phyloP scores from a whole-genome alignment of 2,113 vertebrate species.

The Pogona vitticeps region DNA sequence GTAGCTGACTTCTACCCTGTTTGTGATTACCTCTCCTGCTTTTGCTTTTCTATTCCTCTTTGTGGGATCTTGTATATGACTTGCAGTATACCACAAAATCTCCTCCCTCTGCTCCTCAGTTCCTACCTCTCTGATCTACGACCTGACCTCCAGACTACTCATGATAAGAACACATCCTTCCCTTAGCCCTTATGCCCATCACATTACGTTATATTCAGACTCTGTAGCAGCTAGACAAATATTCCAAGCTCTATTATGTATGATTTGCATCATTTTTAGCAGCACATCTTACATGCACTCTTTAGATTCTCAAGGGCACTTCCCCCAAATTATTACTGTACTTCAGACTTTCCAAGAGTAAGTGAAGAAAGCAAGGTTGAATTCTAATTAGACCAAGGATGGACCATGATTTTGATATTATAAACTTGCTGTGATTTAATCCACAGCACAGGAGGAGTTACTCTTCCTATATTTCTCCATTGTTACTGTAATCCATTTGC shows the following conservation, averaged over 20 bases:
- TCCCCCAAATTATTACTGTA: background rate
- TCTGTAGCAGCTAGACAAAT: background rate
- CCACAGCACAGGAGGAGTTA: constrained; percentile 43
- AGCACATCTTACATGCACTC: background rate
- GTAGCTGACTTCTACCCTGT: background rate
- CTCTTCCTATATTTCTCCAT: constrained; percentile 36
- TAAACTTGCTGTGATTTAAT: constrained; percentile 6
- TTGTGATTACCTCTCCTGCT: background rate
- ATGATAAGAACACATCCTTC: background rate
- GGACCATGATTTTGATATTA: background rate
- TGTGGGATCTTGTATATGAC: background rate
- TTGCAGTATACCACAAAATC: background rate
- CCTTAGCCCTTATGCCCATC: background rate
- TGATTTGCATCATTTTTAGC: background rate
- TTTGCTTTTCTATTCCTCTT: background rate
- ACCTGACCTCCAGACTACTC: background rate
- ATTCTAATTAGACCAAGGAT: background rate
- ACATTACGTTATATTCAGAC: background rate
- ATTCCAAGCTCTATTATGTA: background rate
- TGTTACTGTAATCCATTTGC: constrained; percentile 45
- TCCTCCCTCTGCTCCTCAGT: background rate
- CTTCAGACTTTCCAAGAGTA: background rate
- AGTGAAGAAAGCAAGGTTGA: background rate
- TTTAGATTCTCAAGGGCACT: background rate
- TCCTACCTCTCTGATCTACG: background rate